Evolutionary conservation across 2,797 vertebrate genomes (phyloP).

Genomic region (Lindbergichthys nudifrons): DNA sequence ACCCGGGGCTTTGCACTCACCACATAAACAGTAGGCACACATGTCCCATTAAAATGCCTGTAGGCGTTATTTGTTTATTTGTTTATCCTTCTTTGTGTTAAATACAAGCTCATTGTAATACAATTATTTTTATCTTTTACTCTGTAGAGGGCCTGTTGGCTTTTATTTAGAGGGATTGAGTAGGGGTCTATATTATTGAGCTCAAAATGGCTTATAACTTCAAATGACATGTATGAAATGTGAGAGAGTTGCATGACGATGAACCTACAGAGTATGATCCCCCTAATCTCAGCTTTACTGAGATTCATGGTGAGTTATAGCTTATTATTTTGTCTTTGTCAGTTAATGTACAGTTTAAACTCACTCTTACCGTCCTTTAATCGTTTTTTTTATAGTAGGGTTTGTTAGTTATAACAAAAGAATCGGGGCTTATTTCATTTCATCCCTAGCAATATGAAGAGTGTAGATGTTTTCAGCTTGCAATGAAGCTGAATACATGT

Average conservation of each 20-base stretch:
- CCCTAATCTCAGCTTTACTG: not conserved
- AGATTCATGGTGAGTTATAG: not conserved
- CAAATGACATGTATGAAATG: not conserved
- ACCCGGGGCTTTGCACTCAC: not conserved
- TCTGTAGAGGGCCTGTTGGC: not conserved
- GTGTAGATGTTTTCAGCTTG: constrained; percentile 34
- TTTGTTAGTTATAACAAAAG: constrained; percentile 5
- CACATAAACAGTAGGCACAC: not conserved
- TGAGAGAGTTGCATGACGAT: not conserved
- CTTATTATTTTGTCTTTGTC: not conserved
- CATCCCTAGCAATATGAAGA: constrained; percentile 13
- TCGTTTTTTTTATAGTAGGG: not conserved
- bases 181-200: not conserved
- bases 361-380: not conserved
- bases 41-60: not conserved
- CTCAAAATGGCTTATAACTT: not conserved
- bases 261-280: not conserved
- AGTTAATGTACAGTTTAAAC: not conserved
- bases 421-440: constrained; percentile 13
- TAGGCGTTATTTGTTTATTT: not conserved
- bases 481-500: constrained; percentile 16
- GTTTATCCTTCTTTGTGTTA: not conserved
- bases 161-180: not conserved
- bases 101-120: not conserved
- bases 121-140: not conserved